phyloP scores from a whole-genome alignment of 2,113 vertebrate genomes.

The Chionodraco myersi region DNA sequence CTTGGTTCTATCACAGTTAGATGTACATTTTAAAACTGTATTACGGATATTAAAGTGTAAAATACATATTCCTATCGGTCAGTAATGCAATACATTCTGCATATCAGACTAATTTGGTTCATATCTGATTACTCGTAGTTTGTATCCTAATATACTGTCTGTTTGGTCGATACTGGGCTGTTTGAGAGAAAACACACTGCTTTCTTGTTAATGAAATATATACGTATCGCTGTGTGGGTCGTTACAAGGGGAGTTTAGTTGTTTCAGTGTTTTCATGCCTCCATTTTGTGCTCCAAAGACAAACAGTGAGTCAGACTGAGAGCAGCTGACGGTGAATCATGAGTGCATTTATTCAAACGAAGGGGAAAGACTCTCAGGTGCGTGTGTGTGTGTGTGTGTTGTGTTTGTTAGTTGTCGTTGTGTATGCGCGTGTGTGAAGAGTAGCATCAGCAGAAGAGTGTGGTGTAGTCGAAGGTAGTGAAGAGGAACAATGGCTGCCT shows the following conservation, averaged over 20 bases:
- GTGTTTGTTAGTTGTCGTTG: too few species aligned
- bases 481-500: constrained; percentile 27
- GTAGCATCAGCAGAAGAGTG: constrained; percentile 16
- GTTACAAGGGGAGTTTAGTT: not conserved
- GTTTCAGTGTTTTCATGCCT: constrained; percentile 46
- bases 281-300: constrained; percentile 50
- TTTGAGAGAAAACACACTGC: not conserved
- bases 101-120: not conserved
- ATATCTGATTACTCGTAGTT: not conserved
- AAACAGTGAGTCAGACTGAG: constrained; percentile 57
- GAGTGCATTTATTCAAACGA: constrained; percentile 19
- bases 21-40: not conserved
- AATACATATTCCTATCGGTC: not conserved
- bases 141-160: not conserved
- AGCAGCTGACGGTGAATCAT: constrained; percentile 36
- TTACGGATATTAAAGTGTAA: not conserved
- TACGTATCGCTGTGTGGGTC: not conserved
- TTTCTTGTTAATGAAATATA: not conserved
- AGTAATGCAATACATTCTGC: not conserved
- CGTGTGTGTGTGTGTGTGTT: not conserved
- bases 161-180: not conserved
- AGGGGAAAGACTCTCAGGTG: constrained; percentile 22
- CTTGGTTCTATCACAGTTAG: not conserved
- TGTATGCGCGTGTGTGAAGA: not conserved
- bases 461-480: not conserved